Conservation (phyloP, 53 echinoderm and acorn worm genomes). For the Luidia sarsii region DNA sequence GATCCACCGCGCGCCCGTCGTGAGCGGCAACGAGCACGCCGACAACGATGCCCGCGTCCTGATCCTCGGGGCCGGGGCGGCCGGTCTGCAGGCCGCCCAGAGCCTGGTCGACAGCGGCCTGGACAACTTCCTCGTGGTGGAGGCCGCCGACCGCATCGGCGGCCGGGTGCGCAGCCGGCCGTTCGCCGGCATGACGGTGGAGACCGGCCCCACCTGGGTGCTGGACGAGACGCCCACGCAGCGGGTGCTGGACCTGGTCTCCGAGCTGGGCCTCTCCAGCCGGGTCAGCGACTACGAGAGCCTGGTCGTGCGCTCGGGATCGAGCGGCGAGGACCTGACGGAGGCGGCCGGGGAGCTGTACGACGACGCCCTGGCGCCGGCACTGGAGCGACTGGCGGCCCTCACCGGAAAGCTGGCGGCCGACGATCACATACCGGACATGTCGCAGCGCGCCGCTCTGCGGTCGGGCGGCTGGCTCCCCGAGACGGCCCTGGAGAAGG, state of each 20-base stretch:
- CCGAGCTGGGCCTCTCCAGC: neutral
- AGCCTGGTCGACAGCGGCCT: slow-evolving; percentile 46
- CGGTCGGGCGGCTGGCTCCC: slow-evolving; percentile 40
- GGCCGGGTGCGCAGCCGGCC: slow-evolving; percentile 51
- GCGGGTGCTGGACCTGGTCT: neutral
- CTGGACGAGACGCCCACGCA: neutral
- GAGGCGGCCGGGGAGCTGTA: neutral
- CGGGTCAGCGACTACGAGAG: slow-evolving; percentile 37
- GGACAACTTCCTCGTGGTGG: slow-evolving; percentile 64
- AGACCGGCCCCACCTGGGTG: slow-evolving; percentile 35
- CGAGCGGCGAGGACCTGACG: slow-evolving; percentile 4
- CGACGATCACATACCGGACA: slow-evolving; percentile 22
- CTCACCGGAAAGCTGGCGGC: neutral
- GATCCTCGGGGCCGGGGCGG: slow-evolving; percentile 52
- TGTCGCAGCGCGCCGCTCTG: slow-evolving; percentile 33
- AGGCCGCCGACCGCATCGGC: slow-evolving; percentile 50
- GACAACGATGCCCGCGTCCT: slow-evolving; percentile 36
- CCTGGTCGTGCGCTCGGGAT: neutral
- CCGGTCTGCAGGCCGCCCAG: slow-evolving; percentile 56
- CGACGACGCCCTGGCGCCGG: slow-evolving; percentile 17
- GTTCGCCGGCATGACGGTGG: slow-evolving; percentile 48
- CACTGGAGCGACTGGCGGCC: neutral
- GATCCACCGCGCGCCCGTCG: no score
- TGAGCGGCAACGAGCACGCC: slow-evolving; percentile 4
- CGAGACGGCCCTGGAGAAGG: slow-evolving; percentile 8